phyloP scores from a whole-genome alignment of 2,888 invertebrate species.

The Trichacis sp. region DNA sequence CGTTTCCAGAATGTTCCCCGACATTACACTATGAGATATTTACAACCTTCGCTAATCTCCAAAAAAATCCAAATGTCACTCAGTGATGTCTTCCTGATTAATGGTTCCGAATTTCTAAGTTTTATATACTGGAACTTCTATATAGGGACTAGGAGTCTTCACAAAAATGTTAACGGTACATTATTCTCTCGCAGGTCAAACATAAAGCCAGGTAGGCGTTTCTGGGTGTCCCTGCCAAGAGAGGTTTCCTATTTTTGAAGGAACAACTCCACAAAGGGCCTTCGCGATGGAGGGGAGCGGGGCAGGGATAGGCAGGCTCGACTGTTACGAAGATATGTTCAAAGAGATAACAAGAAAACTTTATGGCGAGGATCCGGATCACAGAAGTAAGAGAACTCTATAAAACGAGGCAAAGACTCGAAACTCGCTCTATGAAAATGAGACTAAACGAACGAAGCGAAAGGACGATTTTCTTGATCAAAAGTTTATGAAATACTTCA shows the following conservation, averaged over 20 bases:
- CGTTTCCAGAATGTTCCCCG: too few relatives aligned
- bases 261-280: slow-evolving; percentile 22
- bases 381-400: slow-evolving; percentile 60
- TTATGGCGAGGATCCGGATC: slow-evolving; percentile 82
- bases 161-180: slow-evolving; percentile 12
- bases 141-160: neutral
- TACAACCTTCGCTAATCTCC: too few relatives aligned
- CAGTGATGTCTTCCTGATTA: too few relatives aligned
- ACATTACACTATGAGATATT: too few relatives aligned
- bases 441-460: neutral
- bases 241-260: slow-evolving; percentile 20
- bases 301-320: slow-evolving; percentile 70
- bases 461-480: too few relatives aligned
- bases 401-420: neutral
- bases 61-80: too few relatives aligned
- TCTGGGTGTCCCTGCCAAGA: too few relatives aligned
- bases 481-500: too few relatives aligned
- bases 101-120: too few relatives aligned
- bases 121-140: neutral
- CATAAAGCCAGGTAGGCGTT: slow-evolving; percentile 15
- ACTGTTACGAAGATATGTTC: slow-evolving; percentile 86
- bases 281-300: slow-evolving; percentile 62
- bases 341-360: slow-evolving; percentile 93
- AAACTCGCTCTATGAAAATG: neutral
- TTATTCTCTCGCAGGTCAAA: slow-evolving; percentile 31